Evolutionary conservation across 92 coral and sea anemone genomes (phyloP).

Genomic region (Bergia sp.): DNA sequence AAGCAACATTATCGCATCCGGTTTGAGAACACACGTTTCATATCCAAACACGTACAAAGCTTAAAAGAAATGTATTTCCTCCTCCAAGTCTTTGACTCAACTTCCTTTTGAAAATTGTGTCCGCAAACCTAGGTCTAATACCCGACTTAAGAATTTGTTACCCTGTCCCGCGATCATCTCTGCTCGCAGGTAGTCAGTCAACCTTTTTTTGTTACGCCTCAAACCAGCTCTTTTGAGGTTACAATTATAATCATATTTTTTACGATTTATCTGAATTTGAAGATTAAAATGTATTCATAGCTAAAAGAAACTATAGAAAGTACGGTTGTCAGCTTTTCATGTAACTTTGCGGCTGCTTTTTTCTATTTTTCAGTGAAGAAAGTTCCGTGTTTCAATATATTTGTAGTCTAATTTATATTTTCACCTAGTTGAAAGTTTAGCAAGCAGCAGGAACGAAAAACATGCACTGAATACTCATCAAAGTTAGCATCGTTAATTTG

Average conservation of each 20-base stretch:
- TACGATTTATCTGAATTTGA: no score
- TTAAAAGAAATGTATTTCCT: no score
- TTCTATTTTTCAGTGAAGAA: neutral
- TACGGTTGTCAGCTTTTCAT: neutral
- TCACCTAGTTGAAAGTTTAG: neutral
- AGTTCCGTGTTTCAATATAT: no score
- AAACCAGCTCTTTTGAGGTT: neutral
- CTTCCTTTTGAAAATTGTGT: neutral
- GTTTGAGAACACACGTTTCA: neutral
- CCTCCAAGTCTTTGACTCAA: neutral
- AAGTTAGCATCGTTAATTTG: neutral
- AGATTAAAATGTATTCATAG: neutral
- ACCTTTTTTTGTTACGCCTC: neutral
- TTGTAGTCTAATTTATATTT: no score
- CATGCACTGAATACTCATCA: neutral
- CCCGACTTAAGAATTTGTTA: neutral
- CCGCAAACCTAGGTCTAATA: neutral
- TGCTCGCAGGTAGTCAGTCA: neutral
- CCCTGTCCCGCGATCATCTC: neutral
- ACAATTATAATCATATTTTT: no score
- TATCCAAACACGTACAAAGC: neutral
- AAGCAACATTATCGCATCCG: neutral
- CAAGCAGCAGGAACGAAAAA: neutral
- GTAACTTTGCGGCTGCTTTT: no score
- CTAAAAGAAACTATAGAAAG: neutral